Evolutionary conservation across 2,797 vertebrate genomes (phyloP), one percentile per base, ranked within the genome.

Genomic region (Selene dorsalis): DNA sequence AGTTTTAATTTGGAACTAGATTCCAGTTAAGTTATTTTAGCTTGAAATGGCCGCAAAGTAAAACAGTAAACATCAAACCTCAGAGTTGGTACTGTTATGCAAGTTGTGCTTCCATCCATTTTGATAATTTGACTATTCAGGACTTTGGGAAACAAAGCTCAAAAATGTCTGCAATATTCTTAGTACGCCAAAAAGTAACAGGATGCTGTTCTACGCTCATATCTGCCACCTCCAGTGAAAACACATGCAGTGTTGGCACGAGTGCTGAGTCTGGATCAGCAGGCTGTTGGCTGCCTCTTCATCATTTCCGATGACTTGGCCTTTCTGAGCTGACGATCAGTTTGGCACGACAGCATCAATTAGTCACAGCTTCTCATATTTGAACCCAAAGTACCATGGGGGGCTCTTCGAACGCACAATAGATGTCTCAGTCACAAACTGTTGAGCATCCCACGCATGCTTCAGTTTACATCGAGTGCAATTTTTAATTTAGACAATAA

Each of bases 241-340:
- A 22, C 50, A 24, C 63, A 59, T 38, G 4, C 38, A 28, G 38
- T 30, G 69, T 56, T 74, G 58, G 58, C 43, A 59, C 9, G 18
- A 45, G 26, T 43, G 39, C 53, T 4, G 35, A 58, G 50, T 81
- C 28, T 74, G 62, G 48, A 75, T 69, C 64, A 66, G 69, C 22
- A 55, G 53, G 57, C 62, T 64, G 57, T 32, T 32, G 26, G 9
- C n/a, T 50, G 47, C 28, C 26, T 69, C 30, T 50, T 26, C 24
- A 18, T 69, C 0, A 35, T 58, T 74, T 59, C 30, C 18, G 2
- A 67, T 35, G 38, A 45, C 38, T 57, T 63, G 18, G 41, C 16
- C 55, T 22, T 41, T 30, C 28, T 38, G 55, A 67, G 61, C 10
- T 43, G 30, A 66, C 50, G 59, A 66, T 68, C 41, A 30, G 20